These are phyloP conservation scores for Acrocyrtus sp. DNA, from an alignment of 2,888 invertebrate species.

Conservation along the genomic window DNA sequence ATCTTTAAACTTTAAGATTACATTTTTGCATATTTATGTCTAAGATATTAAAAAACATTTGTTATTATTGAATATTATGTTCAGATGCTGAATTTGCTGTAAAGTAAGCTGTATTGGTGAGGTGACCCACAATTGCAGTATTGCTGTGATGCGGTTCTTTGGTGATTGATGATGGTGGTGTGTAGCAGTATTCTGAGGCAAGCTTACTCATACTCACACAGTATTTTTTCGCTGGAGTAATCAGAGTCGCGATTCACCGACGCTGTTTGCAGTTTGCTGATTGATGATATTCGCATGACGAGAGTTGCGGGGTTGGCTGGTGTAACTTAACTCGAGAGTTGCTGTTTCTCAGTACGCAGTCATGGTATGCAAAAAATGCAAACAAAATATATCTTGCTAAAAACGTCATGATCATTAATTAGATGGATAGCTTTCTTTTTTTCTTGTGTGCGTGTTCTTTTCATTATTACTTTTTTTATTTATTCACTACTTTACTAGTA, in stretches of 20 bases:
- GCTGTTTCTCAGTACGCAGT: too few relatives aligned
- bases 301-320: slow-evolving; percentile 46
- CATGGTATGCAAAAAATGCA: too few relatives aligned
- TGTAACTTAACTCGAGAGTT: too few relatives aligned
- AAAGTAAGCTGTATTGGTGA: slow-evolving; percentile 59
- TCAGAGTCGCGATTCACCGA: slow-evolving; percentile 42
- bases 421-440: too few relatives aligned
- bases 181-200: slow-evolving; percentile 44
- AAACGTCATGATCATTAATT: too few relatives aligned
- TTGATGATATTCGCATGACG: slow-evolving; percentile 37
- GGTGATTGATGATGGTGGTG: slow-evolving; percentile 48
- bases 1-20: slow-evolving; percentile 3
- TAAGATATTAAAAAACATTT: slow-evolving; percentile 43
- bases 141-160: slow-evolving; percentile 57
- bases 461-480: too few relatives aligned
- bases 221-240: not conserved
- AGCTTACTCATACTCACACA: slow-evolving; percentile 34
- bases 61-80: slow-evolving; percentile 56
- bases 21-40: not conserved
- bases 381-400: too few relatives aligned
- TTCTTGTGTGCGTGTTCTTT: too few relatives aligned
- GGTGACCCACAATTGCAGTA: slow-evolving; percentile 59
- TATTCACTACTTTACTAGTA: too few relatives aligned
- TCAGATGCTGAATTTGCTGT: slow-evolving; percentile 58
- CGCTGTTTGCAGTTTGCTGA: slow-evolving; percentile 32